Evolutionary conservation across 2,113 vertebrate species (phyloP).

Genomic region (Datnioides undecimradiatus): DNA sequence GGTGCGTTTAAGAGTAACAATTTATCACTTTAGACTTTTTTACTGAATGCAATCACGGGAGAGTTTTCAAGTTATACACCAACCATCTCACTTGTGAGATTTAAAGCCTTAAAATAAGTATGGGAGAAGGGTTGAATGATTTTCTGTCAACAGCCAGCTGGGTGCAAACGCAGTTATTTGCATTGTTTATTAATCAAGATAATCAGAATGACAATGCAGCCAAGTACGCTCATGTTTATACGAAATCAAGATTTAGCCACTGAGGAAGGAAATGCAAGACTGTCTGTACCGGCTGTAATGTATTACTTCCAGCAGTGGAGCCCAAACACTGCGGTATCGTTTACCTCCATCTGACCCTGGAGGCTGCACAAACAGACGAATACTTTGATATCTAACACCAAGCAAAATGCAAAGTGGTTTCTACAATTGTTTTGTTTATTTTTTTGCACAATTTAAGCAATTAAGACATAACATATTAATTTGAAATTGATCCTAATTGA

Average conservation of each 20-base stretch:
- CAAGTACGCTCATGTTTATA: too few relatives aligned
- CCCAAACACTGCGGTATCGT: constrained; percentile 31
- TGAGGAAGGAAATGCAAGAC: background rate
- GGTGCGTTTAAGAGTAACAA: too few relatives aligned
- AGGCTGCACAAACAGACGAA: background rate
- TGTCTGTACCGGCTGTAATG: background rate
- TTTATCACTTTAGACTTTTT: too few relatives aligned
- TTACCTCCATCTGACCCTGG: constrained; percentile 31
- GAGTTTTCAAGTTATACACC: background rate
- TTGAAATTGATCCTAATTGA: background rate
- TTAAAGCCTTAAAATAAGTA: background rate
- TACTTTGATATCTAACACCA: too few relatives aligned
- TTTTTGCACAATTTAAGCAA: background rate
- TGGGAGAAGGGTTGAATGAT: background rate
- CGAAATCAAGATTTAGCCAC: too few relatives aligned
- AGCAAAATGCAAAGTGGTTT: too few relatives aligned
- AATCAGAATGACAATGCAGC: background rate
- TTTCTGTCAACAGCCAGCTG: too few relatives aligned
- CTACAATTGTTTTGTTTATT: too few relatives aligned
- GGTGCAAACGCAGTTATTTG: too few relatives aligned
- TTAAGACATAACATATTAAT: background rate
- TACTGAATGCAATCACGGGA: background rate
- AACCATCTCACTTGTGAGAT: background rate
- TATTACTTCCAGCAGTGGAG: background rate
- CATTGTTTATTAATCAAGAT: background rate